Evolutionary conservation across 1,140 invertebrate genomes (phyloP).

Genomic region (Pseudomyrmex gracilis): DNA sequence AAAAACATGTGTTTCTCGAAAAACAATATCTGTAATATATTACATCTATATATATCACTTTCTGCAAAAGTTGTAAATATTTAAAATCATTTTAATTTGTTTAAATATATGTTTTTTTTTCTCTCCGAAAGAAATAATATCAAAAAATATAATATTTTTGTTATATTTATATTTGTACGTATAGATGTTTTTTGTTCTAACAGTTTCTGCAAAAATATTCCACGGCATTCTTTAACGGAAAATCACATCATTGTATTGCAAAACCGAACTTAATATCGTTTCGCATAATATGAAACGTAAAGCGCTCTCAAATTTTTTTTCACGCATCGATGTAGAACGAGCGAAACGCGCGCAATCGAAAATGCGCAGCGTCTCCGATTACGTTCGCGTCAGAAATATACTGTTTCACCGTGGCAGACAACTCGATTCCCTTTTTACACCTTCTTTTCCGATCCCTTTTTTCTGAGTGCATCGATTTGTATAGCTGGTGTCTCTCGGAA

Average conservation of each 20-base stretch:
- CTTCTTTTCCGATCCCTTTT: constrained; percentile 28
- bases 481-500: constrained; percentile 34
- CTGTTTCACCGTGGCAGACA: constrained; percentile 30
- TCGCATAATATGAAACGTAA: constrained; percentile 44
- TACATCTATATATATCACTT: too few relatives aligned
- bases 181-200: neutral
- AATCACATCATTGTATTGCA: neutral
- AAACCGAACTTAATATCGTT: constrained; percentile 16
- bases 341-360: constrained; percentile 65
- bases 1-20: too few relatives aligned
- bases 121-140: too few relatives aligned
- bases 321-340: constrained; percentile 3
- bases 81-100: too few relatives aligned
- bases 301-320: constrained; percentile 41
- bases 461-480: constrained; percentile 58
- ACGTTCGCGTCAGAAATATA: constrained; percentile 70
- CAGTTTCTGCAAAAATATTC: neutral
- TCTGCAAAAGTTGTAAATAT: too few relatives aligned
- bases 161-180: too few relatives aligned
- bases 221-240: neutral
- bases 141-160: too few relatives aligned
- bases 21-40: too few relatives aligned
- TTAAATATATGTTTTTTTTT: too few relatives aligned
- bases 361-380: constrained; percentile 71
- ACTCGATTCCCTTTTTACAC: constrained; percentile 53